Conservation (phyloP, 2,113 vertebrate species). For the Sorex fumeus region DNA sequence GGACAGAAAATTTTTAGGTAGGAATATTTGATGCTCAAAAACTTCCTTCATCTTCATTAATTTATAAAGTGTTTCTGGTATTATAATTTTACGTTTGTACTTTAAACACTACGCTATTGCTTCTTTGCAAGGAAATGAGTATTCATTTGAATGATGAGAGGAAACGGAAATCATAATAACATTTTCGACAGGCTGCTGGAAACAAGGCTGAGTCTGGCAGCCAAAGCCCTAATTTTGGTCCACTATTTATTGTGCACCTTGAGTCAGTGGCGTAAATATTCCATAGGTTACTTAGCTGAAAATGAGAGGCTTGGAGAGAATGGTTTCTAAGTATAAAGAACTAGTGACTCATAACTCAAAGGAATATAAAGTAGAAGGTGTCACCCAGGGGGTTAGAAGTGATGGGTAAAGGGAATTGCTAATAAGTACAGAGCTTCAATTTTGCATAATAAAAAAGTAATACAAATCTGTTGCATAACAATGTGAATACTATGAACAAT, state of each 20-base stretch:
- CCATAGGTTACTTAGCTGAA: background rate
- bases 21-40: conserved; percentile 12
- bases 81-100: conserved; percentile 30
- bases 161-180: background rate
- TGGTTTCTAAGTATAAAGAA: conserved; percentile 50
- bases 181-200: background rate
- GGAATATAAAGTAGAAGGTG: conserved; percentile 47
- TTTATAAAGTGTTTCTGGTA: conserved; percentile 56
- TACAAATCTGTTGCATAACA: background rate
- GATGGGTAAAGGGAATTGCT: background rate
- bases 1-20: background rate
- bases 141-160: conserved; percentile 29
- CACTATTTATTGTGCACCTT: background rate
- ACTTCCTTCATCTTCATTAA: conserved; percentile 28
- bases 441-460: conserved; percentile 38
- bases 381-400: background rate
- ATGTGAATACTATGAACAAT: background rate
- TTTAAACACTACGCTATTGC: conserved; percentile 11
- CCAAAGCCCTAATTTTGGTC: background rate
- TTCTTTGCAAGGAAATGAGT: conserved; percentile 3
- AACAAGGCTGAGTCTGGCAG: background rate
- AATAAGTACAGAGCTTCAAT: background rate
- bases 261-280: background rate
- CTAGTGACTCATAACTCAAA: background rate
- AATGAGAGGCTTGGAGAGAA: background rate